Percentiles rank a stretch among this genome's conserved stretches.
phyloP scores from a whole-genome alignment of 2,113 vertebrate species.

The Carassius carassius region DNA sequence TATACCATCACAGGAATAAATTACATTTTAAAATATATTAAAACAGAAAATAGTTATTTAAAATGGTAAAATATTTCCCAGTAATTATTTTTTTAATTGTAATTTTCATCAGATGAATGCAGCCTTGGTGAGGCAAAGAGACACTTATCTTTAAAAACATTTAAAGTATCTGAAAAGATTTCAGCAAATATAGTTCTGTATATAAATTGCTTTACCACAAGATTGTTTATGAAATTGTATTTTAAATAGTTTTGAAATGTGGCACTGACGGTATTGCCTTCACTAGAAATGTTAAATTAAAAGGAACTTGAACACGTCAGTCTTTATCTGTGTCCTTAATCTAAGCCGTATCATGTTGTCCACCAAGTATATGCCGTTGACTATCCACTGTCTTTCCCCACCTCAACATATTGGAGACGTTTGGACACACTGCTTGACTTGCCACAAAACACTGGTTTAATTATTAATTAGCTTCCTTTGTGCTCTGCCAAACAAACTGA shows the following conservation, averaged over 20 bases:
- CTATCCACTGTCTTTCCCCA: conserved; percentile 18
- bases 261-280: neutral
- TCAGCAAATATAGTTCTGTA: neutral
- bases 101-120: neutral
- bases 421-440: neutral
- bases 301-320: conserved; percentile 11
- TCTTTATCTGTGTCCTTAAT: conserved; percentile 25
- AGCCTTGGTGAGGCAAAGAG: neutral
- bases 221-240: neutral
- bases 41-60: too few relatives aligned
- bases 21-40: too few relatives aligned
- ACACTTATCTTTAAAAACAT: neutral
- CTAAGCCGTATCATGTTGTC: conserved; percentile 34
- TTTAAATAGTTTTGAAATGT: neutral
- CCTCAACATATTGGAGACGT: conserved; percentile 14
- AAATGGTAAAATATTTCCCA: too few relatives aligned
- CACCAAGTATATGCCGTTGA: neutral
- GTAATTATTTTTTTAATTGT: neutral
- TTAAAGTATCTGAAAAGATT: neutral
- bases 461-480: conserved; percentile 42
- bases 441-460: conserved; percentile 44
- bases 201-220: neutral
- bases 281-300: conserved; percentile 10
- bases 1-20: too few relatives aligned
- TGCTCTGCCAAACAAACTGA: conserved; percentile 13